Base-by-base conservation (phyloP, 1,140 invertebrate genomes). In the Pseudobourletiella spinata region DNA sequence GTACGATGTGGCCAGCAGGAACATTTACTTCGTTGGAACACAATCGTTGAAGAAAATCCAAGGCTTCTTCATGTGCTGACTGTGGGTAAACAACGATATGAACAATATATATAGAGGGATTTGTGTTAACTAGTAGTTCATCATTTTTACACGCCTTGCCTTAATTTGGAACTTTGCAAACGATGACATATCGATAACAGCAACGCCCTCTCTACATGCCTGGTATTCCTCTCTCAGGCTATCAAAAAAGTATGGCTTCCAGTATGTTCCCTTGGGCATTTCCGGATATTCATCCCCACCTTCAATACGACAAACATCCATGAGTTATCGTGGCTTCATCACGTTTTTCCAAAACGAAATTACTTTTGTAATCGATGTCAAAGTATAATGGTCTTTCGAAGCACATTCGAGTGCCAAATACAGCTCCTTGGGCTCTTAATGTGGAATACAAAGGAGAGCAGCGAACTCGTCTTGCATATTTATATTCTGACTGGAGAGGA, bases 321-420 rank as follows among this genome's bases (percentile, higher is more conserved):
- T n/a, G n/a, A n/a, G n/a, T n/a, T n/a, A n/a, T n/a, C n/a, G n/a
- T n/a, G n/a, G n/a, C n/a, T n/a, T n/a, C n/a, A n/a, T n/a, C n/a
- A n/a, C n/a, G n/a, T n/a, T n/a, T n/a, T n/a, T n/a, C n/a, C n/a
- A n/a, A n/a, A n/a, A n/a, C n/a, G 51, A 48, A 52, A 6, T 66
- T 72, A 78, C 79, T 72, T 75, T 72, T 74, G 56, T 65, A 61
- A 18, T 79, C 78, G 26, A 75, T 73, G 65, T 89, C 84, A 77
- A 97, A 99, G 83, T 90, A 98, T 35, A 89, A 84, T 0, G 95
- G 91, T 67, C 95, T 79, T 75, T 99, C 96, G 75, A 98, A 99
- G 1, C 95, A 95, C 92, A 98, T 98, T 26, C 92, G 91, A 76
- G 98, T 94, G 8, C 91, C 91, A 78, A 98, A 99, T 14, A 95